Conservation (phyloP, 2,797 vertebrate genomes). For the Tamandua tetradactyla region DNA sequence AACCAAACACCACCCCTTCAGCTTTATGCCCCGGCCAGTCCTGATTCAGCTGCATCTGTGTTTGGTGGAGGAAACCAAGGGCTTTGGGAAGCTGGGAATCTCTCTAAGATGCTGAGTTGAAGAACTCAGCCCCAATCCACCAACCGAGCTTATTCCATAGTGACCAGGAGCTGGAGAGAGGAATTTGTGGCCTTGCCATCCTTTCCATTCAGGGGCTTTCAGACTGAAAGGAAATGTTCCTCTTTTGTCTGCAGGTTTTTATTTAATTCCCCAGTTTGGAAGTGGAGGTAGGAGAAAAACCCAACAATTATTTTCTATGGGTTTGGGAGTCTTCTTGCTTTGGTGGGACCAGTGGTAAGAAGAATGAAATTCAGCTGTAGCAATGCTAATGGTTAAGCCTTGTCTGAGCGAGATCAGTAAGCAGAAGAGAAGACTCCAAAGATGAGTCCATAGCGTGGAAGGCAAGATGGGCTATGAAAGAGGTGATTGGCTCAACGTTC, state of each 20-base stretch:
- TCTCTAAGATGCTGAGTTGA: not conserved
- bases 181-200: not conserved
- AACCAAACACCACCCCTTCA: not conserved
- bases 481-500: not conserved
- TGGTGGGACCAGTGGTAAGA: constrained; percentile 18
- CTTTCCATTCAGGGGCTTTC: not conserved
- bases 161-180: not conserved
- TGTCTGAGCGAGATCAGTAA: not conserved
- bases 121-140: constrained; percentile 24
- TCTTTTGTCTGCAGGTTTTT: constrained; percentile 61
- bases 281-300: not conserved
- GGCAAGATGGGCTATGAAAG: not conserved
- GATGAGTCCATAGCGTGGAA: not conserved
- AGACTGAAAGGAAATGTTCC: constrained; percentile 24
- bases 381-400: not conserved
- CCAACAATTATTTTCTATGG: constrained; percentile 27
- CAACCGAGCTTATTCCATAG: not conserved
- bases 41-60: constrained; percentile 22
- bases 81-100: not conserved
- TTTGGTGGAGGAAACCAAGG: constrained; percentile 15
- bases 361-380: constrained; percentile 12
- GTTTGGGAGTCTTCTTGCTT: constrained; percentile 15
- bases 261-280: constrained; percentile 2
- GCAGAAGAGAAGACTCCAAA: not conserved
- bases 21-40: not conserved